Conservation (phyloP, 2,113 vertebrate species). For the Perccottus glenii region DNA sequence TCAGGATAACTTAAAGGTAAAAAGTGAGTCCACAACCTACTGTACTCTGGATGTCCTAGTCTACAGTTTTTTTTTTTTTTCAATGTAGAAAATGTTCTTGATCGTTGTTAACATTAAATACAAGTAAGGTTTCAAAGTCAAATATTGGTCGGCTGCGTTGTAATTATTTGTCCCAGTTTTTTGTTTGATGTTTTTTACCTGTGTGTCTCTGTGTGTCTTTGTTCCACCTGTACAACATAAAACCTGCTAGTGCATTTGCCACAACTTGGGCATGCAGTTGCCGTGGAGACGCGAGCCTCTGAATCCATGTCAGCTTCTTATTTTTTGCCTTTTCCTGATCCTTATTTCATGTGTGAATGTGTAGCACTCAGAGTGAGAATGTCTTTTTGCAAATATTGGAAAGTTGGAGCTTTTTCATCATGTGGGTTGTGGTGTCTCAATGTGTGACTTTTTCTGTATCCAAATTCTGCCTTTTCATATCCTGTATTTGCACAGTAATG, state of each 20-base stretch:
- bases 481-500: not conserved
- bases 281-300: constrained; percentile 5
- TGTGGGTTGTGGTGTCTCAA: not conserved
- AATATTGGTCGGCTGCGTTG: too few species aligned
- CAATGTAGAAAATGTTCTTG: too few species aligned
- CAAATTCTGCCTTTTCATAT: not conserved
- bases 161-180: too few species aligned
- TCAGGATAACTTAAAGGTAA: too few species aligned
- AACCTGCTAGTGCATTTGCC: not conserved
- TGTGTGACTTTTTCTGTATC: not conserved
- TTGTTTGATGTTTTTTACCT: not conserved
- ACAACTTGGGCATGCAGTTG: constrained; percentile 6
- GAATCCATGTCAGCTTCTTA: not conserved
- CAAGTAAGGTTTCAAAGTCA: too few species aligned
- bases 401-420: constrained; percentile 1
- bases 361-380: not conserved
- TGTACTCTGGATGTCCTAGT: too few species aligned
- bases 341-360: constrained; percentile 12
- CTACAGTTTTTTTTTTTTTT: too few species aligned
- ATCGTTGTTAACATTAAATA: too few species aligned
- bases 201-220: not conserved
- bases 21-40: too few species aligned
- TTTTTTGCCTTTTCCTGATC: constrained; percentile 1
- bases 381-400: not conserved
- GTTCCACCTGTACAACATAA: not conserved